Evolutionary conservation across 2,888 invertebrate species (phyloP).

Genomic region (Amblyjoppa proteus): DNA sequence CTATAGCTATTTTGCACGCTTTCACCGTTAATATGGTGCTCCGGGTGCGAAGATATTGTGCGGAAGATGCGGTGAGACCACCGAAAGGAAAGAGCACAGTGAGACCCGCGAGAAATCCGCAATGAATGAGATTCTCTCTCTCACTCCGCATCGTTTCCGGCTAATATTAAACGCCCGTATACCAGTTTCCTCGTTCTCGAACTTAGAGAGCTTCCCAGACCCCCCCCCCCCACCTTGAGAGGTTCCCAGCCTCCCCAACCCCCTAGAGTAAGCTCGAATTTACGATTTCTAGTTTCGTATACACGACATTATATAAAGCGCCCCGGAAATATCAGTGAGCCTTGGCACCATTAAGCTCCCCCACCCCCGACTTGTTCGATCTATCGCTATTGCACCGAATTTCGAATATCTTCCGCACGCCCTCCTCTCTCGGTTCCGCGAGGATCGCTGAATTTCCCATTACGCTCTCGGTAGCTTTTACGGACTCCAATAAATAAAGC

Average conservation of each 20-base stretch:
- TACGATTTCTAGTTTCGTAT: constrained; percentile 66
- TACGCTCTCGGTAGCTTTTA: constrained; percentile 51
- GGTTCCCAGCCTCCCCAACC: constrained; percentile 17
- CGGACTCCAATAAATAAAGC: constrained; percentile 55
- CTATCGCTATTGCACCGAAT: constrained; percentile 64
- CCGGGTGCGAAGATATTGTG: constrained; percentile 52
- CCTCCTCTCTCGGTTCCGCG: constrained; percentile 27
- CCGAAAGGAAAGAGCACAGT: constrained; percentile 20
- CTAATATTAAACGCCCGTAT: constrained; percentile 54
- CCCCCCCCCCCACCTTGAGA: constrained; percentile 37
- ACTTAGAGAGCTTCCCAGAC: constrained; percentile 41
- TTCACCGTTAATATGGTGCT: constrained; percentile 38
- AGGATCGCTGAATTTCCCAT: constrained; percentile 40
- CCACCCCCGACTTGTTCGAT: constrained; percentile 62
- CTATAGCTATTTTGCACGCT: constrained; percentile 3
- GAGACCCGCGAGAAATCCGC: constrained; percentile 38
- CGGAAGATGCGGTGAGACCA: constrained; percentile 10
- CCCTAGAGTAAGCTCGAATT: constrained; percentile 63
- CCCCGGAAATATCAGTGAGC: constrained; percentile 47
- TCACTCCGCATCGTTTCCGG: constrained; percentile 34
- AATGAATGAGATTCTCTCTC: constrained; percentile 31
- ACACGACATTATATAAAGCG: constrained; percentile 40
- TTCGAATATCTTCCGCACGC: constrained; percentile 42
- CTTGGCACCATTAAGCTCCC: constrained; percentile 59
- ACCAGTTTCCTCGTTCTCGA: constrained; percentile 17